phyloP scores from a whole-genome alignment of 2,797 vertebrate genomes.

The Clarias fuscus region DNA sequence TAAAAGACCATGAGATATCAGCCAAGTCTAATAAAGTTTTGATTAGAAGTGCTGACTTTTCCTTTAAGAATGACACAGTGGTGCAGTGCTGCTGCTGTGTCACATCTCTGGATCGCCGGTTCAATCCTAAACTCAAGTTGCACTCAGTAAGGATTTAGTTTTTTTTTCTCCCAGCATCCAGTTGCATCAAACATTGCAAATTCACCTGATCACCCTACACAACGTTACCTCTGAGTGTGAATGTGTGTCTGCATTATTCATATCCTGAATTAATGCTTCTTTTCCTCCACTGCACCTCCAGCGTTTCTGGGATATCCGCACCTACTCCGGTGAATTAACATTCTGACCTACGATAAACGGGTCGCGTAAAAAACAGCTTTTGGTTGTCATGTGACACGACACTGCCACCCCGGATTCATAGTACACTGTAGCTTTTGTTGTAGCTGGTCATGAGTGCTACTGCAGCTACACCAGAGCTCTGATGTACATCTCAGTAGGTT shows the following conservation, averaged over 20 bases:
- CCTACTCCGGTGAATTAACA: background rate
- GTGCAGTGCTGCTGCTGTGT: background rate
- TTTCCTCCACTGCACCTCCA: background rate
- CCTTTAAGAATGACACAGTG: background rate
- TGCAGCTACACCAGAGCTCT: no score
- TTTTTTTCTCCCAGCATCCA: background rate
- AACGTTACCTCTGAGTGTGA: background rate
- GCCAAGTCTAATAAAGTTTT: no score
- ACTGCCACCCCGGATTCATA: no score
- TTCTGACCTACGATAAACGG: no score
- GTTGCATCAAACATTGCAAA: background rate
- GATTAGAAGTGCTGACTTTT: no score
- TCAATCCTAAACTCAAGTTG: background rate
- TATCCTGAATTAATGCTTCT: background rate
- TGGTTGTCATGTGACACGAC: no score
- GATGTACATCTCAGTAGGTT: no score
- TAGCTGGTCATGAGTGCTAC: no score
- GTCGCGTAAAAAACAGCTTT: no score
- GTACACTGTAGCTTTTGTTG: no score
- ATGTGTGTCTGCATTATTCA: no score
- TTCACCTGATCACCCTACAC: background rate
- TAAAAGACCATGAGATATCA: no score
- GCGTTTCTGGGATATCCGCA: background rate
- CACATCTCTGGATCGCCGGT: background rate
- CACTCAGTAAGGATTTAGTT: background rate